phyloP scores from a whole-genome alignment of 2,888 invertebrate genomes.

The Agonopterix arenella region DNA sequence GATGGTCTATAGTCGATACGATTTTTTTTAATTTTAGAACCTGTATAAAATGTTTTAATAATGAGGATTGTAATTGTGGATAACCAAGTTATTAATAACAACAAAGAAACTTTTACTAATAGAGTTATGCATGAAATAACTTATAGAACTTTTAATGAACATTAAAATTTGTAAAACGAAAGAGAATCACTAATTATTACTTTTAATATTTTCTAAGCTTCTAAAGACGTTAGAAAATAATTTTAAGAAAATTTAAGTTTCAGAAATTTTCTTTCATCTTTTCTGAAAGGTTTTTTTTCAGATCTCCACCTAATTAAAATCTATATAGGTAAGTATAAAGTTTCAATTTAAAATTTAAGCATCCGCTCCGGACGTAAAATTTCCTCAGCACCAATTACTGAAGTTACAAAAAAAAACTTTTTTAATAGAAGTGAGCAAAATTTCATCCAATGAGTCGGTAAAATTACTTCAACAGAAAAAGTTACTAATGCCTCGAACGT shows the following conservation, averaged over 20 bases:
- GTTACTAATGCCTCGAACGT: conserved; percentile 18
- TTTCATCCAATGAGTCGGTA: conserved; percentile 24
- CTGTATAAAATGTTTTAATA: too few species aligned
- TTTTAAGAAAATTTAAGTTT: conserved; percentile 1
- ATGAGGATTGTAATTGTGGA: too few species aligned
- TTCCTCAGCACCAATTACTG: conserved; percentile 29
- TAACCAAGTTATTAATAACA: too few species aligned
- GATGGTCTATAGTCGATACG: too few species aligned
- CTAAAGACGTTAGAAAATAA: conserved; percentile 2
- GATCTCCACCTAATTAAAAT: conserved; percentile 24
- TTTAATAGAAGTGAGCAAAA: conserved; percentile 36
- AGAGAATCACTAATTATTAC: conserved; percentile 4
- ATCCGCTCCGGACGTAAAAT: conserved; percentile 31
- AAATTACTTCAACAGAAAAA: conserved; percentile 30
- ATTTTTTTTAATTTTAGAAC: too few species aligned
- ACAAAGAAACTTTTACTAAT: background rate
- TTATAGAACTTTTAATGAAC: conserved; percentile 2
- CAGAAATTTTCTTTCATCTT: background rate
- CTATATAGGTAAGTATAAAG: conserved; percentile 24
- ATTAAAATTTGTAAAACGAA: background rate
- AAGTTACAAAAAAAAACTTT: conserved; percentile 33
- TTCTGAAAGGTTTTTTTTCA: conserved; percentile 7
- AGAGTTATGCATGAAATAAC: background rate
- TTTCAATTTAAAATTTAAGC: conserved; percentile 31
- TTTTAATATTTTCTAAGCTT: background rate